phyloP scores from a whole-genome alignment of 2,888 invertebrate species.

The Melinopterus prodromus region DNA sequence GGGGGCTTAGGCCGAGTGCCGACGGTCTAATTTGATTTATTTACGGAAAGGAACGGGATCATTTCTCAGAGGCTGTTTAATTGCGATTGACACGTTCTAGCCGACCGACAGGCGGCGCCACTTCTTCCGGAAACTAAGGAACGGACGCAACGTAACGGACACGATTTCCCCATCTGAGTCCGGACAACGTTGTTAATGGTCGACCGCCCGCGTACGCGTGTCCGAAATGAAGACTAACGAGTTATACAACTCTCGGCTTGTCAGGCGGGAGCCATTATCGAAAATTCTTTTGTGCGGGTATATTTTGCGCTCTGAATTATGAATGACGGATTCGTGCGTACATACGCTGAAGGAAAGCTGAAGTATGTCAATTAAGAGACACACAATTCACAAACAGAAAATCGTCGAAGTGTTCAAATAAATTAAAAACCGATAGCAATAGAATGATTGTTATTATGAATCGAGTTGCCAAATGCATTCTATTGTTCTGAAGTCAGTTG shows the following conservation, averaged over 20 bases:
- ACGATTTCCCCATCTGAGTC: neutral
- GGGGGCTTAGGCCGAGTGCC: neutral
- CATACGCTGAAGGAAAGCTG: too few relatives aligned
- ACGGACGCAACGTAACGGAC: neutral
- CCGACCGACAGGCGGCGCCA: constrained; percentile 11
- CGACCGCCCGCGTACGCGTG: neutral
- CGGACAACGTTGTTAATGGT: constrained; percentile 4
- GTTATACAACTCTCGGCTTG: neutral
- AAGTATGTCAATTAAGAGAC: too few relatives aligned
- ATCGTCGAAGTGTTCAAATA: too few relatives aligned
- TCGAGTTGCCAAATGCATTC: too few relatives aligned
- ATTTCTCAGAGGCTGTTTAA: constrained; percentile 20
- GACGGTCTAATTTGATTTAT: constrained; percentile 18
- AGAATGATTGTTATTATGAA: too few relatives aligned
- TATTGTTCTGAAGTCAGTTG: too few relatives aligned
- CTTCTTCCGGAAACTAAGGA: neutral
- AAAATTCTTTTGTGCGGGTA: neutral
- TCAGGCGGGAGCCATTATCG: neutral
- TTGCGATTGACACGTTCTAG: constrained; percentile 20
- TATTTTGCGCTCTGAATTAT: neutral
- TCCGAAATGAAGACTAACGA: neutral
- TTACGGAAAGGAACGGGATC: constrained; percentile 18
- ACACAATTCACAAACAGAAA: too few relatives aligned
- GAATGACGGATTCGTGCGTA: too few relatives aligned
- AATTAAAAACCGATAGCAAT: too few relatives aligned